Base-by-base conservation (phyloP, 2,888 invertebrate species). In the Chirona hameri region DNA sequence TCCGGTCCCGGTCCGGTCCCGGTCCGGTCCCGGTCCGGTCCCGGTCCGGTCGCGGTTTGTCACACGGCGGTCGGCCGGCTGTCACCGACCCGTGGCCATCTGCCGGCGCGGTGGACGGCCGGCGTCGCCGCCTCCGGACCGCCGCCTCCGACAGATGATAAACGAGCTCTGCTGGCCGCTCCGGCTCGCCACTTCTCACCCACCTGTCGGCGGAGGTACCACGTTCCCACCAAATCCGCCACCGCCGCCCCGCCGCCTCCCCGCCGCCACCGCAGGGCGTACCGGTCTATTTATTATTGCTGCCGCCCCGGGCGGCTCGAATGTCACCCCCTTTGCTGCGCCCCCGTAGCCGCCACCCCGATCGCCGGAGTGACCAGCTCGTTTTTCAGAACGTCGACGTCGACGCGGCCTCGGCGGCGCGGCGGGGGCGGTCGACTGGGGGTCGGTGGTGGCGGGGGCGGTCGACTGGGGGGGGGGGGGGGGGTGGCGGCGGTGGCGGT, bases 241-340 rank as follows among this genome's bases (percentile, higher is more conserved):
- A 39, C 46, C 12, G 15, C 12, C 52, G 7, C 52, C 1, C 52
- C 76, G 46, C 46, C 39, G 39, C 39, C 39, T 7, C 39, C 2
- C 39, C 39, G 39, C 39, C 39, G 39, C 7, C 39, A 39, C 39
- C 39, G 39, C 39, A 7, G 39, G 39, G 4, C 39, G 39, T 39
- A 7, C 46, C 76, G 27, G 76, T 9, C 76, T 76, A 76, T 76
- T 76, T 76, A 76, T 76, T 76, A 76, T 76, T 76, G 76, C 39
- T 39, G 39, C 76, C 39, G 39, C 24, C 76, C 39, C 18, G 12
- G 46, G 39, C 39, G 76, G 46, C 76, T 76, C 46, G 24, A 39
- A 10, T 39, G 5, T 76, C 76, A 39, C 18, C 46, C 72, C 31
- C 29, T 12, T 3, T 9, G 21, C 2, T 39, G 5, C 46, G 39